Conservation (phyloP, 1,140 invertebrate genomes). For the Aradophagus sp. region DNA sequence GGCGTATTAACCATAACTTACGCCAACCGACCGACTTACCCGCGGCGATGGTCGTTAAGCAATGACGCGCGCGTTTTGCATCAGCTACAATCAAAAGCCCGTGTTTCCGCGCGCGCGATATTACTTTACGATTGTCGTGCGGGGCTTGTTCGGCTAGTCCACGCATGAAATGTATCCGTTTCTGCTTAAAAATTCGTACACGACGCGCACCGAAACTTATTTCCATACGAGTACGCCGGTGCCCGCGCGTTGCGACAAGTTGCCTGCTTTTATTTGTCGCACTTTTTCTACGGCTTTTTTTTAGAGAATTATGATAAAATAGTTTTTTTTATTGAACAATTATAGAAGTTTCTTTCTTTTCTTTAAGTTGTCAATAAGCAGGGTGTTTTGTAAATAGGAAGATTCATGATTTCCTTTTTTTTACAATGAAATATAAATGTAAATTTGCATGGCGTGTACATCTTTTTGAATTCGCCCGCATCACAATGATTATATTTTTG, state of each 20-base stretch:
- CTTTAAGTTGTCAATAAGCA: too few species aligned
- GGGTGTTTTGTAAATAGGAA: too few species aligned
- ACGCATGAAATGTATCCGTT: conserved; percentile 23
- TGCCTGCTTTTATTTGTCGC: too few species aligned
- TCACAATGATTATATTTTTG: too few species aligned
- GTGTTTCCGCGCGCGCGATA: conserved; percentile 19
- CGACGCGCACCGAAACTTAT: conserved; percentile 7
- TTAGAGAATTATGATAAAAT: conserved; percentile 3
- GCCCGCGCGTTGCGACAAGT: background rate
- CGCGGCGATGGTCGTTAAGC: conserved; percentile 24
- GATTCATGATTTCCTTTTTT: too few species aligned
- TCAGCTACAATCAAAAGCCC: conserved; percentile 31
- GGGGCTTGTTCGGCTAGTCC: conserved; percentile 26
- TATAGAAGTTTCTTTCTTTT: too few species aligned
- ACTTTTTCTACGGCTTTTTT: too few species aligned
- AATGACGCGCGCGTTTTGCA: conserved; percentile 26
- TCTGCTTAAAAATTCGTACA: conserved; percentile 17
- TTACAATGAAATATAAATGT: too few species aligned
- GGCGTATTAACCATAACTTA: conserved; percentile 68
- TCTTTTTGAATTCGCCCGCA: too few species aligned
- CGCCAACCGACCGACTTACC: conserved; percentile 41
- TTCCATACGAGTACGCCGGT: conserved; percentile 24
- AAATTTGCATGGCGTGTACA: too few species aligned
- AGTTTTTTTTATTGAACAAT: too few species aligned
- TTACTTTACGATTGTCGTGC: conserved; percentile 39